A percentile compares a stretch with the other conserved stretches of the same genome.
phyloP scores from a whole-genome alignment of 2,113 vertebrate genomes.

The Sminthopsis crassicaudata region DNA sequence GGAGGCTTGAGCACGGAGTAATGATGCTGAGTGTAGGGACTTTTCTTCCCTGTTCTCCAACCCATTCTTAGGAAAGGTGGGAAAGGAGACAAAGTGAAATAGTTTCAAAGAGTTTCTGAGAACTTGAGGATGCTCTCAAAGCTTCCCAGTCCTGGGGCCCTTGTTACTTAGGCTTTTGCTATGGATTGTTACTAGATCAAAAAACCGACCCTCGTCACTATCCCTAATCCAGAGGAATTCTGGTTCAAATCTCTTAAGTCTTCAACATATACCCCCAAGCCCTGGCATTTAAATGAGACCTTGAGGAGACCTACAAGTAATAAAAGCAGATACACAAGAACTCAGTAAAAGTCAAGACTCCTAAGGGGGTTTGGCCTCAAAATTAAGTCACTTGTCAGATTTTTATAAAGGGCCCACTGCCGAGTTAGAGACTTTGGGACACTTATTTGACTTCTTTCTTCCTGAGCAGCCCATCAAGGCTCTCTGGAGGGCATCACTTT shows the following conservation, averaged over 20 bases:
- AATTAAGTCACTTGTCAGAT: neutral
- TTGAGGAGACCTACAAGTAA: neutral
- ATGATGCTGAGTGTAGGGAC: neutral
- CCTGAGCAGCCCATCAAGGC: neutral
- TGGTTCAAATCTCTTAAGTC: neutral
- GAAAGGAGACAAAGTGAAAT: neutral
- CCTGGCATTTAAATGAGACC: neutral
- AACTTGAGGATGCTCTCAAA: neutral
- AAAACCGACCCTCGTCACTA: neutral
- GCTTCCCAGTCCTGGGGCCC: neutral
- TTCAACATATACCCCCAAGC: neutral
- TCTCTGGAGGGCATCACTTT: neutral
- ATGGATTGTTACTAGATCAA: neutral
- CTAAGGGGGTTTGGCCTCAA: neutral
- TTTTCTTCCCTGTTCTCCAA: slow-evolving; percentile 10
- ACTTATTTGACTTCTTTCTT: neutral
- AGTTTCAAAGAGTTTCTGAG: neutral
- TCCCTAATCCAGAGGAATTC: neutral
- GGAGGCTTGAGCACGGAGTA: neutral
- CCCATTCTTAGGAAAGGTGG: neutral
- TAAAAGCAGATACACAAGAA: neutral
- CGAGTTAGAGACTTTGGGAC: neutral
- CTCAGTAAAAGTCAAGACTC: slow-evolving; percentile 1
- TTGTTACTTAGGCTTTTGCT: neutral
- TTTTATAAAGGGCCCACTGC: neutral